phyloP scores from a whole-genome alignment of 2,797 vertebrate species.

The Heliangelus exortis region DNA sequence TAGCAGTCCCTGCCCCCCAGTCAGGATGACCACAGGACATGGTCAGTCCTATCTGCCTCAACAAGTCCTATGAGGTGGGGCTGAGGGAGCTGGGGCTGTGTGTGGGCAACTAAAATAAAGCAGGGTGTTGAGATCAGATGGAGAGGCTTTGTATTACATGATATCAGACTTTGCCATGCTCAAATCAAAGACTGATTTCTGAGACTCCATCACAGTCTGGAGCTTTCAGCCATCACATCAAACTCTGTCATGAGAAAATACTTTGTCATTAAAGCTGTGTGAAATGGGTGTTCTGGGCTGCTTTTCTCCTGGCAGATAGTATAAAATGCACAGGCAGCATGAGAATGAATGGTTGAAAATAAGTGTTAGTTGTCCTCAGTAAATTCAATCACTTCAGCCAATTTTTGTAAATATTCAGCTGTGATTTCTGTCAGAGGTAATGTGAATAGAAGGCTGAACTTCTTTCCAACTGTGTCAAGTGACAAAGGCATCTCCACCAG shows the following conservation, averaged over 20 bases:
- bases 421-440: neutral
- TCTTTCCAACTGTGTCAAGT: neutral
- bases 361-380: neutral
- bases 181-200: neutral
- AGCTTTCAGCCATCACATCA: neutral
- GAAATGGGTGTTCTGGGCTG: neutral
- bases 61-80: no score
- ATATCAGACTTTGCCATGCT: neutral
- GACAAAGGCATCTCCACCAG: neutral
- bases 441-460: neutral
- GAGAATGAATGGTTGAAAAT: neutral
- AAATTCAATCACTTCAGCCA: slow-evolving; percentile 12
- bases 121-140: neutral
- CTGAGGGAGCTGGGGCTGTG: no score
- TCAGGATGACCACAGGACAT: neutral
- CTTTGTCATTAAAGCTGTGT: neutral
- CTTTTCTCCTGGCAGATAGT: neutral
- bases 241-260: neutral
- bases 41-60: neutral
- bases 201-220: neutral
- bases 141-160: neutral
- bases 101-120: neutral
- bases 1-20: neutral
- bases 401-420: neutral
- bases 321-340: neutral